Conservation (phyloP, 2,113 vertebrate species). For the Pyrgilauda ruficollis region DNA sequence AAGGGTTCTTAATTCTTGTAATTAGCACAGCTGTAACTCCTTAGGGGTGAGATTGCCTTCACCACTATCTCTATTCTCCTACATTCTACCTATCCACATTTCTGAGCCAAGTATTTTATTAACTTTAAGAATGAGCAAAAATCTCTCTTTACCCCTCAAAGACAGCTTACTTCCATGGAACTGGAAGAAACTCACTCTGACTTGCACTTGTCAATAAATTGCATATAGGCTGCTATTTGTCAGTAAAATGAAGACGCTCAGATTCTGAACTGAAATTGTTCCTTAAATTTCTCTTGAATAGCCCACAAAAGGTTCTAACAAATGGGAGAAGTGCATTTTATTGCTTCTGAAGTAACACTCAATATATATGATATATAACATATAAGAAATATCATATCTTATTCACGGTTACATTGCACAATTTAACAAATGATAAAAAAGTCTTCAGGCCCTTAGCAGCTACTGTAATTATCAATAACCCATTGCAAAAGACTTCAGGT, state of each 20-base stretch:
- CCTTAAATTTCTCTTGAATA: not conserved
- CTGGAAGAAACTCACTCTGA: not conserved
- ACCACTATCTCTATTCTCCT: too few species aligned
- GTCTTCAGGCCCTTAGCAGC: not conserved
- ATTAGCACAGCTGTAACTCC: too few species aligned
- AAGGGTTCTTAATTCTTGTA: too few species aligned
- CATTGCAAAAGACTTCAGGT: not conserved
- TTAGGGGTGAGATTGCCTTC: too few species aligned
- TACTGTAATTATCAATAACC: not conserved
- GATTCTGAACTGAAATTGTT: not conserved
- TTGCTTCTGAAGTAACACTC: not conserved
- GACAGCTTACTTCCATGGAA: not conserved
- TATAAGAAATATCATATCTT: not conserved
- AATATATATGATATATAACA: accelerated
- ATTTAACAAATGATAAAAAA: not conserved
- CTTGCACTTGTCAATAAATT: not conserved
- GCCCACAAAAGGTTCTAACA: not conserved
- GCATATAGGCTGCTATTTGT: not conserved
- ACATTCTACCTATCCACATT: too few species aligned
- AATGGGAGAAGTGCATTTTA: not conserved
- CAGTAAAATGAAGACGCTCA: not conserved
- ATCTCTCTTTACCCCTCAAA: not conserved
- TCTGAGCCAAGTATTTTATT: not conserved
- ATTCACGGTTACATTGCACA: not conserved
- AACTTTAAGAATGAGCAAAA: not conserved